Base-by-base conservation (phyloP, 2,797 vertebrate genomes). In the Lacerta bilineata region DNA sequence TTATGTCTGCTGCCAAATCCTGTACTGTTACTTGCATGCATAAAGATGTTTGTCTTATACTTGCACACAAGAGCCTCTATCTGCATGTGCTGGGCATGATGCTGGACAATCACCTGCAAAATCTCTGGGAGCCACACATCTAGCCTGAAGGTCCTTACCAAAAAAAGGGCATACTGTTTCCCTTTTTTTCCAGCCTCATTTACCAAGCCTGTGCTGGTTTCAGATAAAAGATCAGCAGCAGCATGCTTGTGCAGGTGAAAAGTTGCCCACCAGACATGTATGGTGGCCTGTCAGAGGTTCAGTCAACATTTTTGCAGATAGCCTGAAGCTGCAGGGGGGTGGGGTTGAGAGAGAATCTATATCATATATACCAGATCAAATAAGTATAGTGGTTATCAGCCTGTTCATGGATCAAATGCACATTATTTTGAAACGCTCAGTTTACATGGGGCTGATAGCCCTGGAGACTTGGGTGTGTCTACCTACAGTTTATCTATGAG, bases 361-460 rank as follows among this genome's bases (percentile, higher is more conserved):
- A 74, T 74, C 13, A 18, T 74, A 36, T 15, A 29, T 74, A 36
- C 2, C 61, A 64, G 25, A 7, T 36, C 27, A 8, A 13, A 13
- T 84, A 39, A 75, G 29, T 76, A 84, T 91, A 90, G 75, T 91
- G 92, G 27, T 0, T 80, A 77, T 87, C 84, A 89, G 92, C 80
- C 91, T 87, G 84, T 86, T 90, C 79, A 85, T 87, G 87, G 89
- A 39, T 86, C 93, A 90, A 36, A 89, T 85, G 55, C 83, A 72
- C 1, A 86, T 92, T 91, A 94, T 91, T 74, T 92, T 93, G 91
- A 92, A 80, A 77, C 87, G 81, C 89, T 91, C 92, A 87, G 93
- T 91, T 93, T 88, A 90, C 87, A 88, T 39, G 83, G 80, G 91
- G 88, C 68, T 91, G 86, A 72, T 87, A 87, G 87, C 77, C 85